phyloP scores from a whole-genome alignment of 2,888 invertebrate species.

The Aspidiotus destructor region DNA sequence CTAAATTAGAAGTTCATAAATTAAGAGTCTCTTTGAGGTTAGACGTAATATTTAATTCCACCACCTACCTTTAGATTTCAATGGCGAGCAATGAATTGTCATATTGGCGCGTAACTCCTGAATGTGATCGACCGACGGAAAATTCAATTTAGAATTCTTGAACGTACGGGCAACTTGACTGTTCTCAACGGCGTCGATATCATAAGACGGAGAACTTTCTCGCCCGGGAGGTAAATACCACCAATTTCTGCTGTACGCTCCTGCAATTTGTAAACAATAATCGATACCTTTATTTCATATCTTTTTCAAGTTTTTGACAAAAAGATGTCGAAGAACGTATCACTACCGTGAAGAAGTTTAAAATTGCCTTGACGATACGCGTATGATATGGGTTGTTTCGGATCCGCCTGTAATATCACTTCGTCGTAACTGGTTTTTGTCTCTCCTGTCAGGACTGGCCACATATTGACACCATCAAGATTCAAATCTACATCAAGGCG shows the following conservation, averaged over 20 bases:
- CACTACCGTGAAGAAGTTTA: slow-evolving; percentile 18
- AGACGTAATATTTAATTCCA: no score
- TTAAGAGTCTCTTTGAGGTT: no score
- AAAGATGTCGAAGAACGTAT: neutral
- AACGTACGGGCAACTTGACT: neutral
- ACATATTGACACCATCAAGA: slow-evolving; percentile 20
- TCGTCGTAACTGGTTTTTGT: slow-evolving; percentile 5
- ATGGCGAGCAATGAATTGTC: neutral
- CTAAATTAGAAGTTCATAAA: no score
- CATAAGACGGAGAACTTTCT: neutral
- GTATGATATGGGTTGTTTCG: neutral
- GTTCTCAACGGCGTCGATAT: neutral
- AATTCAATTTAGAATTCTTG: neutral
- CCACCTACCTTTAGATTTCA: no score
- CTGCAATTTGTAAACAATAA: neutral
- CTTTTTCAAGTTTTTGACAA: neutral
- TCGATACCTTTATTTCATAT: neutral
- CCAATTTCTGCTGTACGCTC: neutral
- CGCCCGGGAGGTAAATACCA: slow-evolving; percentile 1
- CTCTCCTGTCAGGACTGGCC: slow-evolving; percentile 12
- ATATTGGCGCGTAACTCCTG: neutral
- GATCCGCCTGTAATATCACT: slow-evolving; percentile 11
- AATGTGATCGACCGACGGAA: neutral
- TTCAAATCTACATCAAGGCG: neutral
- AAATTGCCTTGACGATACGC: slow-evolving; percentile 20